Percentiles rank a stretch among this genome's conserved stretches.
Conservation (phyloP, 2,888 invertebrate species). For the Mesochorus sp. region DNA sequence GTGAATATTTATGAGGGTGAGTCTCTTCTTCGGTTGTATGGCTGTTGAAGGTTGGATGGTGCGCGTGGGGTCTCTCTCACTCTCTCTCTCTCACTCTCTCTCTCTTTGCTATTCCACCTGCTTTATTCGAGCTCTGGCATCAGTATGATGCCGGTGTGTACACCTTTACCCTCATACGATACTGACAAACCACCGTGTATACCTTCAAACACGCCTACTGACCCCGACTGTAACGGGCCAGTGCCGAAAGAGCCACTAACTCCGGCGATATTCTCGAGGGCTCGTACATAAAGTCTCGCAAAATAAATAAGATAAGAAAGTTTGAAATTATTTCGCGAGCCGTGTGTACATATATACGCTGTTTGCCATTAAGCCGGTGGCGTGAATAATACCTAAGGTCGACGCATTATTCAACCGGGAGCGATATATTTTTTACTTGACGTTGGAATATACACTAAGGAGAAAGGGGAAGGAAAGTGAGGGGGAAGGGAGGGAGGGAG, state of each 20-base stretch:
- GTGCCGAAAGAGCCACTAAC: conserved; percentile 47
- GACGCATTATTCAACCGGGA: conserved; percentile 14
- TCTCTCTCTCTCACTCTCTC: background rate
- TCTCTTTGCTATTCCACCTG: conserved; percentile 47
- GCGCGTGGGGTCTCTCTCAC: conserved; percentile 53
- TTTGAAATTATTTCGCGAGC: conserved; percentile 69
- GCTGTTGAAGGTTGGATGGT: conserved; percentile 40
- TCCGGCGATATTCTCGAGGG: conserved; percentile 20
- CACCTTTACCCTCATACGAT: conserved; percentile 25
- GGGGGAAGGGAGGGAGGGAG: no score
- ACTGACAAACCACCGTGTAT: conserved; percentile 20
- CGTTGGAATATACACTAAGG: conserved; percentile 1
- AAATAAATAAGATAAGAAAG: conserved; percentile 71
- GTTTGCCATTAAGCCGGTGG: background rate
- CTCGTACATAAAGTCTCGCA: conserved; percentile 34
- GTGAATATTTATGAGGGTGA: conserved; percentile 81
- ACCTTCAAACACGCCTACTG: conserved; percentile 2
- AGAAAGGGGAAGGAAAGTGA: background rate
- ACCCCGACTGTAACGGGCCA: conserved; percentile 42
- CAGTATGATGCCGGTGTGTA: background rate
- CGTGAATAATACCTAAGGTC: conserved; percentile 55
- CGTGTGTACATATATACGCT: conserved; percentile 47
- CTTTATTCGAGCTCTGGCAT: conserved; percentile 57
- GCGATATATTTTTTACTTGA: background rate
- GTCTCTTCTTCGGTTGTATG: conserved; percentile 64